phyloP scores from a whole-genome alignment of 2,113 vertebrate genomes.

The Heloderma charlesbogerti region DNA sequence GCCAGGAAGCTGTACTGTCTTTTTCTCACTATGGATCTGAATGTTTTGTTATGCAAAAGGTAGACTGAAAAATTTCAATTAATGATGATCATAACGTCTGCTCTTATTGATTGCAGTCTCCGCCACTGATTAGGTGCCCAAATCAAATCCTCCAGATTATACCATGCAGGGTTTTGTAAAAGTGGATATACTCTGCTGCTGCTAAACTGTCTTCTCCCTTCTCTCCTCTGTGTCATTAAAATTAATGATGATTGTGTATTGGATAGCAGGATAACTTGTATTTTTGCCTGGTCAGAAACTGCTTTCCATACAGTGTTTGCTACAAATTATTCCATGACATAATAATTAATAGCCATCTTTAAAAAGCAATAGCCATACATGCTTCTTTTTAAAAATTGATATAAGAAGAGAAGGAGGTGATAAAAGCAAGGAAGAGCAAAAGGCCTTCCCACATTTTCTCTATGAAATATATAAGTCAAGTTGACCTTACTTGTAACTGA shows the following conservation, averaged over 20 bases:
- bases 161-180: conserved; percentile 48
- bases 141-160: conserved; percentile 64
- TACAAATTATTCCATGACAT: conserved; percentile 60
- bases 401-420: neutral
- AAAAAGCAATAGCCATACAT: conserved; percentile 50
- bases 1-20: accelerated
- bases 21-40: no score
- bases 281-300: conserved; percentile 57
- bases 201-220: conserved; percentile 37
- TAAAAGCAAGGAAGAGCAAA: neutral
- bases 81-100: conserved; percentile 66
- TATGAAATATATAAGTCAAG: neutral
- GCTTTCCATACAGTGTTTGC: conserved; percentile 49
- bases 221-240: conserved; percentile 70
- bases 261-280: conserved; percentile 34
- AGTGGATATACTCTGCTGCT: conserved; percentile 33
- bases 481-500: neutral
- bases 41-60: conserved; percentile 60
- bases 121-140: conserved; percentile 70
- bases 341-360: conserved; percentile 68
- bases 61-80: conserved; percentile 63
- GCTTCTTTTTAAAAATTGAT: conserved; percentile 49
- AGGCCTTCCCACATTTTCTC: neutral
- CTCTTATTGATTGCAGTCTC: conserved; percentile 68
- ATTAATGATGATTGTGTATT: conserved; percentile 60